phyloP scores from a whole-genome alignment of 1,140 invertebrate genomes.

The Bombus sylvicola region DNA sequence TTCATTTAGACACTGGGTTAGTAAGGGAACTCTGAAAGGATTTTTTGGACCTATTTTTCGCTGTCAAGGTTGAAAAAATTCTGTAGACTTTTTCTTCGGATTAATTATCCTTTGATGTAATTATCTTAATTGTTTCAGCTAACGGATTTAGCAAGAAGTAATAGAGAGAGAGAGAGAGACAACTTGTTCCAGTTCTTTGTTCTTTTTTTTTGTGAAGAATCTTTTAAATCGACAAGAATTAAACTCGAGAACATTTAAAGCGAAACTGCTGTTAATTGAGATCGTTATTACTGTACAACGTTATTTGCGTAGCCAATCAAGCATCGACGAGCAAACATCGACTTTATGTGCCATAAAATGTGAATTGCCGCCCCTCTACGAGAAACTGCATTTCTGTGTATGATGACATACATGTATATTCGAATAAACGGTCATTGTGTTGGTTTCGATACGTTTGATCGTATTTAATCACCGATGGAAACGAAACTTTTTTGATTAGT shows the following conservation, averaged over 20 bases:
- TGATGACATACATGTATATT: background rate
- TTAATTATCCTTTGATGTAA: background rate
- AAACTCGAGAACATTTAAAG: slow-evolving; percentile 28
- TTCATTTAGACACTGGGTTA: background rate
- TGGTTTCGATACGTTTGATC: background rate
- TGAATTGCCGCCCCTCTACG: slow-evolving; percentile 49
- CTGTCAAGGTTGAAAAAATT: background rate
- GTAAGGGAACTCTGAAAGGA: background rate
- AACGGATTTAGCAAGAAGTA: background rate
- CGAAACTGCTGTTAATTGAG: slow-evolving; percentile 59
- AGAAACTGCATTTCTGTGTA: slow-evolving; percentile 7
- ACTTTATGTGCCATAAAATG: slow-evolving; percentile 72
- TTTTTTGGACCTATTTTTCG: too few relatives aligned
- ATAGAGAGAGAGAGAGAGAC: background rate
- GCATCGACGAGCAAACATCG: slow-evolving; percentile 61
- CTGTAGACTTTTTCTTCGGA: background rate
- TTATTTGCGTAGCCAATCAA: slow-evolving; percentile 69
- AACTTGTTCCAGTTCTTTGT: background rate
- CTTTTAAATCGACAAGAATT: slow-evolving; percentile 4
- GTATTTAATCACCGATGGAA: slow-evolving; percentile 1
- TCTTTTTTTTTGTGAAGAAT: too few relatives aligned
- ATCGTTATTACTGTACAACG: slow-evolving; percentile 56
- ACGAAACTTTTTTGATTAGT: background rate
- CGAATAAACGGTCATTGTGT: background rate
- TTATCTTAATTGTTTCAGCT: background rate